Base-by-base conservation (phyloP, 2,797 vertebrate genomes). In the Pseudomugil gertrudae region DNA sequence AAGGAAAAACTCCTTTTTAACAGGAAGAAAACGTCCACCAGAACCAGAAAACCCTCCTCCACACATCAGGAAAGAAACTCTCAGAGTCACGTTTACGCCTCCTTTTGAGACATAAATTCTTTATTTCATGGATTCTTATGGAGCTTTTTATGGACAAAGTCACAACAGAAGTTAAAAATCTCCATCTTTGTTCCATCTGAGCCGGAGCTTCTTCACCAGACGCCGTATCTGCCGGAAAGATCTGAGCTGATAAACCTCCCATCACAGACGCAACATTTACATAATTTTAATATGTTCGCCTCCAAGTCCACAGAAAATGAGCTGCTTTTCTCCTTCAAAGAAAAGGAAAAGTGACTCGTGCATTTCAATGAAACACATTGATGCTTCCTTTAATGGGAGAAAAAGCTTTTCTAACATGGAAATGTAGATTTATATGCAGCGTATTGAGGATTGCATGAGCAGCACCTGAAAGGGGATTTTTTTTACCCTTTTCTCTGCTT, bases 401-500 rank as follows among this genome's bases (percentile, higher is more conserved):
- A 36, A 14, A 13, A 14, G 29, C 51, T 84, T 88, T 79, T 66
- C 68, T 77, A 79, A 78, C 81, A 51, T 55, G 76, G 63, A 77
- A 85, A 90, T 89, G 79, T 80, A 74, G 73, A 88, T 83, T 83
- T 38, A 38, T 38, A 38, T 38, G 14, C 73, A 9, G 57, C 66
- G 79, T 81, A 83, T 89, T 90, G 83, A 87, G 81, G 66, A 62
- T 59, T 63, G 52, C 77, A 89, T 89, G 83, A 72, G 82, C 71
- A 84, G 65, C 56, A 66, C 62, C 74, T 80, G 84, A 89, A 80
- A 79, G 72, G 76, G 72, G 70, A 1, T 21, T 65, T 91, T 89
- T 79, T 78, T 30, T 19, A 43, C 87, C 84, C 85, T 43, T 19
- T 35, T 57, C 21, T 7, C 5, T 1, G 24, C 15, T 11, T 63